These are phyloP conservation scores for Temnopleurus reevesii DNA, from an alignment of 53 echinoderm and acorn worm species.

Conservation along the genomic window DNA sequence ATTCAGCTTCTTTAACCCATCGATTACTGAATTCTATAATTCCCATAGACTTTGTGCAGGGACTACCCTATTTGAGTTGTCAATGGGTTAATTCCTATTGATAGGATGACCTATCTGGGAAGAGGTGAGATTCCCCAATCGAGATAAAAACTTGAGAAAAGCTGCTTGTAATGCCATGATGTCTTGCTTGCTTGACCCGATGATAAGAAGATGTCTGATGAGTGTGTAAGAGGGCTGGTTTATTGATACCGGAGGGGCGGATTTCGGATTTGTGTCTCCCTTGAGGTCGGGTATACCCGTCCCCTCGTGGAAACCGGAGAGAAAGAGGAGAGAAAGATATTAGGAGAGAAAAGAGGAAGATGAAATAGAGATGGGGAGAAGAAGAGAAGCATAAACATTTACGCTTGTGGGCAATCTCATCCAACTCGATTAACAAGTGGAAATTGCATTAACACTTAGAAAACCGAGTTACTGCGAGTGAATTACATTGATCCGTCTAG, in stretches of 20 bases:
- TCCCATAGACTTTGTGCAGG: too few relatives aligned
- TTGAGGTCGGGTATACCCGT: constrained; percentile 33
- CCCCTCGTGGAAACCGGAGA: neutral
- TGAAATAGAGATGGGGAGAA: neutral
- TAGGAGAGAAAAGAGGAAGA: neutral
- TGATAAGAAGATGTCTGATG: constrained; percentile 31
- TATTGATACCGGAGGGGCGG: constrained; percentile 33
- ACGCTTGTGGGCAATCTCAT: constrained; percentile 55
- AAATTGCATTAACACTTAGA: constrained; percentile 63
- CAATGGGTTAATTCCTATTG: neutral
- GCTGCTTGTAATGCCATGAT: constrained; percentile 33
- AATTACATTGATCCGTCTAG: constrained; percentile 65
- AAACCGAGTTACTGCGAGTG: constrained; percentile 55
- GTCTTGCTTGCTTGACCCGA: neutral
- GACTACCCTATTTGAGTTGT: too few relatives aligned
- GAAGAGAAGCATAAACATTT: constrained; percentile 61
- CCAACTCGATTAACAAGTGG: constrained; percentile 65
- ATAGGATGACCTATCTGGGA: neutral
- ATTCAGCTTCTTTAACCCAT: neutral
- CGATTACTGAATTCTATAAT: too few relatives aligned
- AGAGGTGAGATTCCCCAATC: constrained; percentile 31
- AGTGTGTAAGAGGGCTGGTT: constrained; percentile 46
- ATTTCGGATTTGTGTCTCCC: constrained; percentile 41
- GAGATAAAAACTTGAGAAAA: too few relatives aligned
- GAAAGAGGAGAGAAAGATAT: neutral